Percentiles rank a stretch among this genome's conserved stretches.
Evolutionary conservation across 2,113 vertebrate species (phyloP).

Genomic region (Seriola dumerili): DNA sequence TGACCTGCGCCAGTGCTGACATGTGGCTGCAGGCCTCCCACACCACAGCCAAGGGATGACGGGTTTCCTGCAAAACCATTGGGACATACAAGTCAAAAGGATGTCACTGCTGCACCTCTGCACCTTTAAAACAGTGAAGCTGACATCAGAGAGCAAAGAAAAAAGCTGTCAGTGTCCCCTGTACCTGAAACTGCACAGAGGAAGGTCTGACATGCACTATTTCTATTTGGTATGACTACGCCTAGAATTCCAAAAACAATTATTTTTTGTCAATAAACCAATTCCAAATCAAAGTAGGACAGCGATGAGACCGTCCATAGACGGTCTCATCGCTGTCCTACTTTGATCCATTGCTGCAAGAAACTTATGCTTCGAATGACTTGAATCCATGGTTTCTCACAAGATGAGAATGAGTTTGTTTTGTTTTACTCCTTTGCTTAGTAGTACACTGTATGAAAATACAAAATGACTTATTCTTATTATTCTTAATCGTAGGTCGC

Average conservation of each 20-base stretch:
- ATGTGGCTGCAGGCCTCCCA: constrained; percentile 90
- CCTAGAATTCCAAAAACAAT: too few relatives aligned
- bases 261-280: too few relatives aligned
- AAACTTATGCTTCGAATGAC: too few relatives aligned
- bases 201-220: not conserved
- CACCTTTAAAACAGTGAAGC: not conserved
- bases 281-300: too few relatives aligned
- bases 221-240: too few relatives aligned
- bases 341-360: too few relatives aligned
- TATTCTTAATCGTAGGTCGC: not conserved
- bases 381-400: too few relatives aligned
- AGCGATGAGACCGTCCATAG: too few relatives aligned
- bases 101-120: not conserved
- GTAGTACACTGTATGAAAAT: not conserved
- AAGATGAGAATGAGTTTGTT: too few relatives aligned
- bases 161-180: not conserved
- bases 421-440: not conserved
- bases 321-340: too few relatives aligned
- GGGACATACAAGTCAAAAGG: not conserved
- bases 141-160: not conserved
- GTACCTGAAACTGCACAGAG: too few relatives aligned
- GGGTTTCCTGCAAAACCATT: constrained; percentile 87
- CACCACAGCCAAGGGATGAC: constrained; percentile 88
- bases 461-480: not conserved
- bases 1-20: constrained; percentile 82